Base-by-base conservation (phyloP, 2,113 vertebrate species). In the Sander vitreus region DNA sequence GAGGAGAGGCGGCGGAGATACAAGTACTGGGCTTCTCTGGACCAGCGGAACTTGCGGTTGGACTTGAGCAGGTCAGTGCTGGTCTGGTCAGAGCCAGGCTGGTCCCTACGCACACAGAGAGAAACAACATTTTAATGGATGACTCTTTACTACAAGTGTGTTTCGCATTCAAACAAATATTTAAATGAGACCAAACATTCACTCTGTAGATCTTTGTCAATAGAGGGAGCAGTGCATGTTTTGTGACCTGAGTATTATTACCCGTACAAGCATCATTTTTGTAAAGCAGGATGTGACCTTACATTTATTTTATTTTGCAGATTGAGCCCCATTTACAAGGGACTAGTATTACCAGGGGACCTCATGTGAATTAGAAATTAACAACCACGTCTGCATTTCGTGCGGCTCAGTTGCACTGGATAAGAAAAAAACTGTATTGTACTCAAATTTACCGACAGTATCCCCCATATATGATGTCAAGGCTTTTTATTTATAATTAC, bases 21-120 rank as follows among this genome's bases (percentile, higher is more conserved):
- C 84, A 94, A 69, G 83, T 92, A 94, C 63, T 94, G 93, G 54
- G 93, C 89, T 90, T 95, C 93, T 88, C 89, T 91, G 80, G 93
- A 90, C 91, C 93, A 95, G 70, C 85, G 93, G 78, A 95, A 90
- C 79, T 83, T 92, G 58, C 89, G 72, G 62, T 84, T 77, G 66
- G 87, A 92, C 77, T 91, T 91, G 72, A 93, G 86, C 15, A 94
- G 89, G 53, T 94, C 92, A 43, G 90, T 89, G 85, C 82, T 87
- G 86, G 88, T 86, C 79, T 88, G 94, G 55, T 95, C 93, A 21
- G 73, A 81, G 53, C 73, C 87, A 64, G 87, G 84, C 89, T 93
- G 93, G 57, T 95, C 93, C 85, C 95, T 96, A 76, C 15, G 78
- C 36, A 79, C 19, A 74, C 45, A 84, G 5, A 73, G n/a, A 50